A percentile compares a stretch with the other conserved stretches of the same genome.
These are phyloP conservation scores for Thalassarche chlororhynchos DNA, from an alignment of 2,113 vertebrate species.

Conservation along the genomic window DNA sequence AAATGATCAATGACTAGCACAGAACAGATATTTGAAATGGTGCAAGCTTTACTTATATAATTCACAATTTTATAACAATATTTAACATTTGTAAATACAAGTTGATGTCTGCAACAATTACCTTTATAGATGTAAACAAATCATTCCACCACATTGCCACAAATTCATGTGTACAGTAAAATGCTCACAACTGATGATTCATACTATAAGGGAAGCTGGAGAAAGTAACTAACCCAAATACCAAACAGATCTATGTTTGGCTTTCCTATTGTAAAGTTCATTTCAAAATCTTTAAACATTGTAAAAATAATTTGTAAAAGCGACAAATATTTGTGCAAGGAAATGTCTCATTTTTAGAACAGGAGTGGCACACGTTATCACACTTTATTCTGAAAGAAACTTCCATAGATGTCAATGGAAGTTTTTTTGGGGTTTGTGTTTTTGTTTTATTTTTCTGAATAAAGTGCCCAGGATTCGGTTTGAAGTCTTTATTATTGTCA, in stretches of 20 bases:
- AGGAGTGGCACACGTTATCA: neutral
- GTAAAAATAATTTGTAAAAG: conserved; percentile 20
- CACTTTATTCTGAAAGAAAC: conserved; percentile 54
- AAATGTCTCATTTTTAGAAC: conserved; percentile 17
- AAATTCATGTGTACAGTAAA: conserved; percentile 52
- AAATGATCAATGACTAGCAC: conserved; percentile 53
- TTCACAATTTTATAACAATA: conserved; percentile 58
- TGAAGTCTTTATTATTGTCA: conserved; percentile 26
- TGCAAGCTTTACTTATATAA: conserved; percentile 62
- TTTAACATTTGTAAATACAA: conserved; percentile 60
- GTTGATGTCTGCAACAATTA: conserved; percentile 50
- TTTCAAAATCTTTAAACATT: neutral
- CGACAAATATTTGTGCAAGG: conserved; percentile 42
- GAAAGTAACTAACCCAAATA: conserved; percentile 23
- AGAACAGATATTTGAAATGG: conserved; percentile 47
- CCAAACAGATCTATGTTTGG: neutral
- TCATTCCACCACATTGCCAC: conserved; percentile 45
- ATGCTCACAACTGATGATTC: conserved; percentile 29
- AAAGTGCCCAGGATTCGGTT: conserved; percentile 40
- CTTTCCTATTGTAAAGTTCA: conserved; percentile 12
- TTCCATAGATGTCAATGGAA: neutral
- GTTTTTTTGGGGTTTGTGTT: neutral
- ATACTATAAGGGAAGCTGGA: conserved; percentile 7
- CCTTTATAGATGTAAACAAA: conserved; percentile 48
- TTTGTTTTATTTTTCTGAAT: neutral